These are phyloP conservation scores for Orius laevigatus DNA, from an alignment of 1,140 invertebrate species.

Conservation along the genomic window DNA sequence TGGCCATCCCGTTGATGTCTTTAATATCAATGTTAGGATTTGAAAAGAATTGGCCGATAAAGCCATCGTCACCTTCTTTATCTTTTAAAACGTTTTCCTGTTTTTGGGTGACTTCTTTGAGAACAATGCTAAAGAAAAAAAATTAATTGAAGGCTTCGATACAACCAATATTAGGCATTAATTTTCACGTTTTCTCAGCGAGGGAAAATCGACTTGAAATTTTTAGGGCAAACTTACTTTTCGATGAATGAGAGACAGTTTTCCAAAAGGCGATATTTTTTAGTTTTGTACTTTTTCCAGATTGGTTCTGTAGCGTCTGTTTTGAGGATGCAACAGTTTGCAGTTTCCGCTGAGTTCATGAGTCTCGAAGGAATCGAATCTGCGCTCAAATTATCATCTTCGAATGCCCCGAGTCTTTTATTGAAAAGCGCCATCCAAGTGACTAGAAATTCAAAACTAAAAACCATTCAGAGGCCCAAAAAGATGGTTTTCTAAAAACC, in stretches of 20 bases:
- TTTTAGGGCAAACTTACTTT: slow-evolving; percentile 43
- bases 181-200: too few relatives aligned
- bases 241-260: slow-evolving; percentile 56
- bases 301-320: slow-evolving; percentile 57
- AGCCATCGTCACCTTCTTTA: slow-evolving; percentile 25
- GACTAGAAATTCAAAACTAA: slow-evolving; percentile 39
- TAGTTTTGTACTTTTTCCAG: slow-evolving; percentile 55
- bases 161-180: too few relatives aligned
- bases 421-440: slow-evolving; percentile 52
- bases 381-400: slow-evolving; percentile 33
- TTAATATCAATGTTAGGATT: slow-evolving; percentile 47
- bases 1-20: slow-evolving; percentile 64
- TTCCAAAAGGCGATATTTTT: slow-evolving; percentile 49
- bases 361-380: slow-evolving; percentile 46
- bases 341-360: slow-evolving; percentile 50
- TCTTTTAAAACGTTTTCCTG: too few relatives aligned
- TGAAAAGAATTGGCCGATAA: slow-evolving; percentile 48
- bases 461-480: too few relatives aligned
- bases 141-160: slow-evolving; percentile 14
- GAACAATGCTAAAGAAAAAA: too few relatives aligned
- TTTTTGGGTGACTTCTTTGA: too few relatives aligned
- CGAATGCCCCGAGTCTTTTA: slow-evolving; percentile 44
- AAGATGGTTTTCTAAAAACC: too few relatives aligned
- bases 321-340: slow-evolving; percentile 50
- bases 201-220: too few relatives aligned